These are phyloP conservation scores for Epinotia ramella DNA, from an alignment of 2,888 invertebrate genomes.

Conservation along the genomic window DNA sequence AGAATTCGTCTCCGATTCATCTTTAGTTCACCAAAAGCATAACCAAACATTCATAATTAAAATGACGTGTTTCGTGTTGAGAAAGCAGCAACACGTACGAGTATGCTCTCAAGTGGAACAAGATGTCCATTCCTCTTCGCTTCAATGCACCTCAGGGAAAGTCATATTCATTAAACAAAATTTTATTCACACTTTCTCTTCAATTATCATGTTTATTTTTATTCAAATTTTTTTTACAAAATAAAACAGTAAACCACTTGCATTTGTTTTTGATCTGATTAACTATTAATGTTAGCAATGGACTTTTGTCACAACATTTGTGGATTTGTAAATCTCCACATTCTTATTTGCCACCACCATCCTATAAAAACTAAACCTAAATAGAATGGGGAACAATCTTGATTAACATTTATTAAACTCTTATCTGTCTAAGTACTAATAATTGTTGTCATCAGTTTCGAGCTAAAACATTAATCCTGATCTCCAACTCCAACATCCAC, in stretches of 20 bases:
- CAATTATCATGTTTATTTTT: not conserved
- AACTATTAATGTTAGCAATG: no score
- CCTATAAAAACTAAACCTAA: no score
- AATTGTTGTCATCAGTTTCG: no score
- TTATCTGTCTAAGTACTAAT: no score
- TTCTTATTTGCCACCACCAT: no score
- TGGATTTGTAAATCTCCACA: no score
- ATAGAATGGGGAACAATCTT: no score
- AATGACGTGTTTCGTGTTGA: not conserved
- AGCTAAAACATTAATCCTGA: no score
- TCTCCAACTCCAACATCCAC: no score
- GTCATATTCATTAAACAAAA: constrained; percentile 14
- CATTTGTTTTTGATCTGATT: no score
- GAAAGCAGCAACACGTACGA: constrained; percentile 31
- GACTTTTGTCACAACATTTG: no score
- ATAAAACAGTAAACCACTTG: not conserved
- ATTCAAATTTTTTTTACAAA: not conserved
- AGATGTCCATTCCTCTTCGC: constrained; percentile 18
- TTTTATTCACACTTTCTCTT: constrained; percentile 14
- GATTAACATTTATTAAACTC: no score
- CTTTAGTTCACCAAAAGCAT: not conserved
- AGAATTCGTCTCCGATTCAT: not conserved
- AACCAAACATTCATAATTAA: not conserved
- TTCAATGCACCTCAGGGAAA: constrained; percentile 38
- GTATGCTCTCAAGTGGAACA: constrained; percentile 39